These are phyloP conservation scores for Calypte anna DNA, from an alignment of 2,113 vertebrate genomes.

Conservation along the genomic window DNA sequence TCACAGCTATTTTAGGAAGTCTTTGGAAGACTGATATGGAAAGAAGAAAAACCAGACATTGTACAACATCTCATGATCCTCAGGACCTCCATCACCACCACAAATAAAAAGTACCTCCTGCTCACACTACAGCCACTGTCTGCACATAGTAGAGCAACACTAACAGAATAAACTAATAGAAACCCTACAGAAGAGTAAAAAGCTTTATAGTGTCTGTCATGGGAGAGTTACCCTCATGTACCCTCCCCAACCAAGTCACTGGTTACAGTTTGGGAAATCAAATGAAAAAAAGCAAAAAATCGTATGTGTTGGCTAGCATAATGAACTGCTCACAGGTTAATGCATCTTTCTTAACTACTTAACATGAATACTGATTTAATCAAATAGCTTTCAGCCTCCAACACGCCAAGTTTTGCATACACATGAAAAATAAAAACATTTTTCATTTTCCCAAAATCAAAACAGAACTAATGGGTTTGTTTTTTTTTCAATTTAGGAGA, in stretches of 20 bases:
- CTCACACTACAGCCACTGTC: neutral
- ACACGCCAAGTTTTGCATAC: neutral
- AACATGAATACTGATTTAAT: neutral
- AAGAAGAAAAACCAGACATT: neutral
- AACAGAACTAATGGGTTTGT: neutral
- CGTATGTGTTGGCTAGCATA: rapidly evolving
- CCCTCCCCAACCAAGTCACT: neutral
- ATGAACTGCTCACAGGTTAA: neutral
- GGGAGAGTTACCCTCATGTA: neutral
- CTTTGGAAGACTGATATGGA: neutral
- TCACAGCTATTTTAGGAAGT: neutral
- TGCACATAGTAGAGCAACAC: neutral
- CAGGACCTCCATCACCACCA: neutral
- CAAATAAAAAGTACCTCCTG: neutral
- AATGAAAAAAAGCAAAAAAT: neutral
- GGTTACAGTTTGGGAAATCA: neutral
- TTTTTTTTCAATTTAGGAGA: neutral
- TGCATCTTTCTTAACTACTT: neutral
- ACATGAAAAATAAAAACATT: neutral
- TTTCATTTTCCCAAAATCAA: neutral
- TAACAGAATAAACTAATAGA: neutral
- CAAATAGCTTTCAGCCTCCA: neutral
- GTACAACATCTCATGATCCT: no score
- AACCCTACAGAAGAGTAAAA: neutral
- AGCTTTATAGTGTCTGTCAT: neutral